Evolutionary conservation across 23 tunicate species (phyloP).

Genomic region (Clavelina lepadiformis): DNA sequence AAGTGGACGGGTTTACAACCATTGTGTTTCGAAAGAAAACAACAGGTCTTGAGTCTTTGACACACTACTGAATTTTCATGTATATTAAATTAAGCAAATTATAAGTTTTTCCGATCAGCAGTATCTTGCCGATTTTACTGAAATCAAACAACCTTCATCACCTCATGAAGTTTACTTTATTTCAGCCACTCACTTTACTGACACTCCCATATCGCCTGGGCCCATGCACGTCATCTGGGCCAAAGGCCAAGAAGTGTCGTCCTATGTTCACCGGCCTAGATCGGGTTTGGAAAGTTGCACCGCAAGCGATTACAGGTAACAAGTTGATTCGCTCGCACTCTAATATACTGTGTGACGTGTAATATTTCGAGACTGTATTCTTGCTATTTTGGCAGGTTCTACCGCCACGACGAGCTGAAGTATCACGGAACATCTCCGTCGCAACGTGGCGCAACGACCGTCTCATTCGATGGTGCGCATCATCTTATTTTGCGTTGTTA

Average conservation of each 20-base stretch:
- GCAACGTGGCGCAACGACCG: slow-evolving; percentile 26
- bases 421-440: slow-evolving; percentile 50
- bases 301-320: slow-evolving; percentile 11
- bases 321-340: not conserved
- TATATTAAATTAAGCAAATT: too few relatives aligned
- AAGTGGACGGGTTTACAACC: slow-evolving; percentile 31
- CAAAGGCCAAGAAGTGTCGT: slow-evolving; percentile 13
- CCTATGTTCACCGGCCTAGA: not conserved
- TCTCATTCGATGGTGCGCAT: slow-evolving; percentile 15
- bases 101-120: too few relatives aligned
- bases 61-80: too few relatives aligned
- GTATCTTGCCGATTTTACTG: too few relatives aligned
- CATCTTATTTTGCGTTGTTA: too few relatives aligned
- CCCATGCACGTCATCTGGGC: slow-evolving; percentile 32
- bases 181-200: slow-evolving; percentile 25
- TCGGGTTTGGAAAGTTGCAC: slow-evolving; percentile 16
- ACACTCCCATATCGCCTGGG: not conserved
- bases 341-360: too few relatives aligned
- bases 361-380: too few relatives aligned
- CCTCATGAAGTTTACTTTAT: too few relatives aligned
- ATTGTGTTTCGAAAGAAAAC: slow-evolving; percentile 32
- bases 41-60: too few relatives aligned
- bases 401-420: slow-evolving; percentile 59
- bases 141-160: too few relatives aligned
- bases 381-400: slow-evolving; percentile 23